These are phyloP conservation scores for Siphamia tubifer DNA, from an alignment of 2,113 vertebrate genomes.

Conservation along the genomic window DNA sequence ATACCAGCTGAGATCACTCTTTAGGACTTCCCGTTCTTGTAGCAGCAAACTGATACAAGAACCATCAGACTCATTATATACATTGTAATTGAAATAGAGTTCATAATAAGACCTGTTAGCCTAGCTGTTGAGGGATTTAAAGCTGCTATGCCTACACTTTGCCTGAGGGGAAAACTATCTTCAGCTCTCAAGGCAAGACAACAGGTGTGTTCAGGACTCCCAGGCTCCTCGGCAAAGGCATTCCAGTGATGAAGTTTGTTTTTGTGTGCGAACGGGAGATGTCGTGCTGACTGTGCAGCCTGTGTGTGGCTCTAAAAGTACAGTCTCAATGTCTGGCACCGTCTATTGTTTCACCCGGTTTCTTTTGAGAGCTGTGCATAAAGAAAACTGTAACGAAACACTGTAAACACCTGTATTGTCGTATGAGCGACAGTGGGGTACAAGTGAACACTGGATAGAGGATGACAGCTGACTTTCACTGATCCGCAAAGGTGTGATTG, in stretches of 20 bases:
- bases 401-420: not conserved
- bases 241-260: slow-evolving; percentile 45
- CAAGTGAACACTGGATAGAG: not conserved
- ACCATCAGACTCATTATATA: not conserved
- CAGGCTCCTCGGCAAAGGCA: slow-evolving; percentile 55
- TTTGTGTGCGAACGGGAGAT: slow-evolving; percentile 33
- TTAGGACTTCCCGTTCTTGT: not conserved
- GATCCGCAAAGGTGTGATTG: slow-evolving; percentile 25
- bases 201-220: slow-evolving; percentile 44
- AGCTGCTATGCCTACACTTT: not conserved
- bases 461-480: slow-evolving; percentile 19
- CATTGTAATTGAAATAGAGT: not conserved
- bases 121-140: not conserved
- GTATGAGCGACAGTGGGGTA: not conserved
- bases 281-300: not conserved
- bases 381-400: slow-evolving; percentile 1
- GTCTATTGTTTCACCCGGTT: not conserved
- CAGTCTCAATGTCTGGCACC: not conserved
- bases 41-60: no score
- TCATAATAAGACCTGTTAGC: not conserved
- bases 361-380: not conserved
- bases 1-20: slow-evolving; percentile 10
- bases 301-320: not conserved
- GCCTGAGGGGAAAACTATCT: not conserved
- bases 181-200: not conserved